These are phyloP conservation scores for Spheniscus mendiculus DNA, from an alignment of 2,113 vertebrate species.

Conservation along the genomic window DNA sequence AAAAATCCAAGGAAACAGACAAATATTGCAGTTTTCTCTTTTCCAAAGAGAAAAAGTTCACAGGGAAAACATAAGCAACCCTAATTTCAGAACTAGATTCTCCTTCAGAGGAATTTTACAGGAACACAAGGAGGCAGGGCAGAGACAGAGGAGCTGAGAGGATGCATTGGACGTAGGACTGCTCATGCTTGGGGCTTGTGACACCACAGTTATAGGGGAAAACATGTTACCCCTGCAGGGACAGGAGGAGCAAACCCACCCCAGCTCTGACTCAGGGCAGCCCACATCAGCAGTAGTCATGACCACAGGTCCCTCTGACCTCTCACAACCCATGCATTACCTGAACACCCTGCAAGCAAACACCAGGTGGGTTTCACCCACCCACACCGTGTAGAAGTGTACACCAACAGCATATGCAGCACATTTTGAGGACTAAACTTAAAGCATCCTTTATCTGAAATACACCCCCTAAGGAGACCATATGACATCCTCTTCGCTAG, in stretches of 20 bases:
- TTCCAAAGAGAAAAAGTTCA: neutral
- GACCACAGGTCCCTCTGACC: neutral
- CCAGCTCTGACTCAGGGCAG: neutral
- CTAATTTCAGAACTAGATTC: neutral
- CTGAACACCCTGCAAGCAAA: neutral
- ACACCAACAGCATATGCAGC: neutral
- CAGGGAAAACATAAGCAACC: neutral
- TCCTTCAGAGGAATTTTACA: neutral
- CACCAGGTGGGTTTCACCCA: neutral
- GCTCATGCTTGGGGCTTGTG: neutral
- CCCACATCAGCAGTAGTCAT: neutral
- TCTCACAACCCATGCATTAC: fast-evolving
- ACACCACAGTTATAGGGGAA: neutral
- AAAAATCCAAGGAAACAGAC: neutral
- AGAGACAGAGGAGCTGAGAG: neutral
- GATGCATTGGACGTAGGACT: neutral
- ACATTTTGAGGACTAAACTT: neutral
- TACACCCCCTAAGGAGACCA: neutral
- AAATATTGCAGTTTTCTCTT: neutral
- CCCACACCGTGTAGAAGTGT: neutral
- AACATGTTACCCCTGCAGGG: neutral
- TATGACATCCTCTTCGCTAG: neutral
- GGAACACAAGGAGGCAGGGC: neutral
- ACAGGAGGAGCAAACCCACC: neutral
- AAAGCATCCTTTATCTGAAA: neutral